Percentiles rank a stretch among this genome's conserved stretches.
Evolutionary conservation across 2,797 vertebrate genomes (phyloP).

Genomic region (Lithobates sylvaticus): DNA sequence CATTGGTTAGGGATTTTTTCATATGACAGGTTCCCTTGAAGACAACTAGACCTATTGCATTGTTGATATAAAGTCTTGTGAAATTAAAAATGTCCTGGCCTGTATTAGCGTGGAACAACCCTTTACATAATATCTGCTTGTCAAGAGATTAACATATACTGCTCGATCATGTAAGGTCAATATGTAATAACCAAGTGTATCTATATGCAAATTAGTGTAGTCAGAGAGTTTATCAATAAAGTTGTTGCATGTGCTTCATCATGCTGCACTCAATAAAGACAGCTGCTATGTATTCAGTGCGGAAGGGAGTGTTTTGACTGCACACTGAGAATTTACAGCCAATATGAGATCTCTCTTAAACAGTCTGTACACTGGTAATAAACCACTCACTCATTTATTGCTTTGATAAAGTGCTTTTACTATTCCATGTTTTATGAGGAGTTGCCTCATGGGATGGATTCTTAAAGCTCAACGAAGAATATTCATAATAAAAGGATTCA

Average conservation of each 20-base stretch:
- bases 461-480: neutral
- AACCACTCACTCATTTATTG: conserved; percentile 19
- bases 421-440: conserved; percentile 2
- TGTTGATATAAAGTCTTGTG: too few species aligned
- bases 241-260: conserved; percentile 1
- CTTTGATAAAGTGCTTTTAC: conserved; percentile 31
- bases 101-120: too few species aligned
- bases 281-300: conserved; percentile 11
- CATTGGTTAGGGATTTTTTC: too few species aligned
- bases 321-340: conserved; percentile 19
- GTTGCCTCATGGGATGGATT: neutral
- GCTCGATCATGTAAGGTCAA: conserved; percentile 19
- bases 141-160: neutral
- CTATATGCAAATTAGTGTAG: conserved; percentile 35
- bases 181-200: conserved; percentile 31
- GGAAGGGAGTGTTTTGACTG: neutral
- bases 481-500: neutral
- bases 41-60: too few species aligned
- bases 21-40: too few species aligned
- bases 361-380: conserved; percentile 3
- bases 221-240: conserved; percentile 11
- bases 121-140: neutral
- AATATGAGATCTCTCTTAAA: conserved; percentile 28
- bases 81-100: too few species aligned
- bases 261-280: conserved; percentile 11